Evolutionary conservation across 2,888 invertebrate species (phyloP).

Genomic region (Orthosia cruda): DNA sequence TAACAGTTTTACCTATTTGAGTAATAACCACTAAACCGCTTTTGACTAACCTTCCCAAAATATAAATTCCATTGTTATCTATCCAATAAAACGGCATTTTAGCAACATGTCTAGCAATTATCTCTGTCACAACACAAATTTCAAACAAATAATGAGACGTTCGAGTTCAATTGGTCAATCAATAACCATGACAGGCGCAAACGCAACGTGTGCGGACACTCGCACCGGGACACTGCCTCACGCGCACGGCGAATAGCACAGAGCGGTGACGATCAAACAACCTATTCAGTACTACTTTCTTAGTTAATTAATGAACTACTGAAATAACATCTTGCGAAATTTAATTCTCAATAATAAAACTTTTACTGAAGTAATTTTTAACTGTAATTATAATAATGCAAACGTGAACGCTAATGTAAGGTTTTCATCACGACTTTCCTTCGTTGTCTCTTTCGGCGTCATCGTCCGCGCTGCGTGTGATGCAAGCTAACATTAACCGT

Average conservation of each 20-base stretch:
- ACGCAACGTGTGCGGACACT: conserved; percentile 53
- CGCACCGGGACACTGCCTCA: conserved; percentile 69
- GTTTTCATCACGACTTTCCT: conserved; percentile 79
- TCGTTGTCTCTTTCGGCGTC: conserved; percentile 78
- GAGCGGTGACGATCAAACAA: conserved; percentile 62
- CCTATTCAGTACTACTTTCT: conserved; percentile 53
- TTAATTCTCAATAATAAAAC: conserved; percentile 31
- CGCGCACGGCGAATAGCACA: conserved; percentile 27
- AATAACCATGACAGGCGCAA: conserved; percentile 77
- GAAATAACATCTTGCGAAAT: conserved; percentile 32
- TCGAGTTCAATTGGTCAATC: conserved; percentile 80
- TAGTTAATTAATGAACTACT: conserved; percentile 57
- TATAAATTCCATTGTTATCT: conserved; percentile 18
- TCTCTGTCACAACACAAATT: conserved; percentile 73
- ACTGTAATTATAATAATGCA: conserved; percentile 59
- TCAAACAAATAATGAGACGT: conserved; percentile 75
- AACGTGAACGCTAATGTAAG: conserved; percentile 61
- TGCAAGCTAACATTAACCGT: conserved; percentile 77
- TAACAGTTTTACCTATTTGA: conserved; percentile 30
- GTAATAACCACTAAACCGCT: conserved; percentile 4
- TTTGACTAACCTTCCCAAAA: conserved; percentile 14
- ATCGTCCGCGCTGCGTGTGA: conserved; percentile 75
- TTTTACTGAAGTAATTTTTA: conserved; percentile 46
- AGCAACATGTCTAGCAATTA: conserved; percentile 72
- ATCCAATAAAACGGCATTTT: conserved; percentile 52